These are phyloP conservation scores for Drosophila erecta DNA, from an alignment of 1,140 invertebrate genomes.

Conservation along the genomic window DNA sequence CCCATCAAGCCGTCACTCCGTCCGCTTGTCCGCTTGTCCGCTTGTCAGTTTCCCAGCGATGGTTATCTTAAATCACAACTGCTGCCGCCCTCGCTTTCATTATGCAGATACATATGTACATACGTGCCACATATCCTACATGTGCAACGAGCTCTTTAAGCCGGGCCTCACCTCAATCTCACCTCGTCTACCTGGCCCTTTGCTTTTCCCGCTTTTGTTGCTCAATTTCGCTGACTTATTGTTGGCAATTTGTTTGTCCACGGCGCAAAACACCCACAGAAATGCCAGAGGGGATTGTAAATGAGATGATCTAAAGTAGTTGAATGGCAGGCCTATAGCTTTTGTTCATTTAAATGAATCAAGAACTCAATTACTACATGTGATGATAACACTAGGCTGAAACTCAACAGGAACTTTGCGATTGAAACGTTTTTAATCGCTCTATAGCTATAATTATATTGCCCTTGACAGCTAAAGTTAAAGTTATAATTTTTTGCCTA, in stretches of 20 bases:
- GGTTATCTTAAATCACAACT: conserved; percentile 46
- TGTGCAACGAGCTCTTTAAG: conserved; percentile 8
- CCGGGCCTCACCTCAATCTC: conserved; percentile 8
- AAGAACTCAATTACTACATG: no score
- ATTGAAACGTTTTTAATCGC: no score
- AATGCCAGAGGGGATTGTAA: neutral
- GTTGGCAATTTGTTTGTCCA: conserved; percentile 45
- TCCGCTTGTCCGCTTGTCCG: neutral
- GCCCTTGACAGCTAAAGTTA: neutral
- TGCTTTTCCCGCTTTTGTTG: conserved; percentile 12
- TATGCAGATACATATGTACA: neutral
- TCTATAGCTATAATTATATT: no score
- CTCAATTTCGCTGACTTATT: conserved; percentile 53
- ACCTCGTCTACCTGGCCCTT: conserved; percentile 16
- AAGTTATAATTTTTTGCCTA: conserved; percentile 1
- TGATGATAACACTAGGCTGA: no score
- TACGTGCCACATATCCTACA: neutral
- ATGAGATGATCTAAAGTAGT: neutral
- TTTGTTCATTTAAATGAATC: no score
- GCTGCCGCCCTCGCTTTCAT: conserved; percentile 31
- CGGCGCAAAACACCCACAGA: conserved; percentile 8
- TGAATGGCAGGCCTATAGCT: no score
- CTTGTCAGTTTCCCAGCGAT: conserved; percentile 7
- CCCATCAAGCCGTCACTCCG: neutral
- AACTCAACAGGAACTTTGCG: no score